Evolutionary conservation across 2,797 vertebrate genomes (phyloP).

Genomic region (Holocentrus rufus): DNA sequence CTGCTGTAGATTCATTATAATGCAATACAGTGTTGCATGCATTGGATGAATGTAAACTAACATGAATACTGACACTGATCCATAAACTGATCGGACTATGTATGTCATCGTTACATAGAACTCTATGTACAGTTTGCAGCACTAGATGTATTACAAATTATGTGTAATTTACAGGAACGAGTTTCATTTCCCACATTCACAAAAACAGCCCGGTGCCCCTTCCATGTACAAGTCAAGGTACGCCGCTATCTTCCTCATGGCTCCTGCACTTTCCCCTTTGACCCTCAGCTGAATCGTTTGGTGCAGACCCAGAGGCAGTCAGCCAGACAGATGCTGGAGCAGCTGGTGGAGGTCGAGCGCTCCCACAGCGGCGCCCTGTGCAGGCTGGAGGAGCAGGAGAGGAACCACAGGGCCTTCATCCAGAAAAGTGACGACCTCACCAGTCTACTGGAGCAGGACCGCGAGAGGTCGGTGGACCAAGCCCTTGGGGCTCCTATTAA

Average conservation of each 20-base stretch:
- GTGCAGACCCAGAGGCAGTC: slow-evolving; percentile 85
- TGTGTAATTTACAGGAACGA: background rate
- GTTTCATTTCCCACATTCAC: background rate
- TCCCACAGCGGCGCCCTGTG: slow-evolving; percentile 83
- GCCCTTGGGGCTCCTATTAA: slow-evolving; percentile 24
- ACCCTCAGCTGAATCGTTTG: slow-evolving; percentile 85
- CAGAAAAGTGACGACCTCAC: slow-evolving; percentile 87
- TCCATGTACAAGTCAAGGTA: background rate
- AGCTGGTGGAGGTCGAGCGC: slow-evolving; percentile 86
- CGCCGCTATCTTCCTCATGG: background rate
- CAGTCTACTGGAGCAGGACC: slow-evolving; percentile 88
- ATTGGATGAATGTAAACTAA: background rate
- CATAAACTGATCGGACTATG: too few relatives aligned
- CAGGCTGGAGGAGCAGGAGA: slow-evolving; percentile 88
- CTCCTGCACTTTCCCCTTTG: slow-evolving; percentile 8
- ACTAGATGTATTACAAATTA: background rate
- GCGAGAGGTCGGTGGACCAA: slow-evolving; percentile 84
- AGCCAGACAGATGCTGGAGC: slow-evolving; percentile 84
- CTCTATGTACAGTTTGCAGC: background rate
- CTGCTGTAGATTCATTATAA: slow-evolving; percentile 52
- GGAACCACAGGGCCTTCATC: slow-evolving; percentile 85
- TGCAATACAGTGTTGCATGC: slow-evolving; percentile 47
- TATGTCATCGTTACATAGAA: too few relatives aligned
- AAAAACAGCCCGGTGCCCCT: background rate
- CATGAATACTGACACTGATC: background rate